Evolutionary conservation across 2,888 invertebrate species (phyloP), one percentile per base, ranked within the genome.

Genomic region (Cosmia trapezina): DNA sequence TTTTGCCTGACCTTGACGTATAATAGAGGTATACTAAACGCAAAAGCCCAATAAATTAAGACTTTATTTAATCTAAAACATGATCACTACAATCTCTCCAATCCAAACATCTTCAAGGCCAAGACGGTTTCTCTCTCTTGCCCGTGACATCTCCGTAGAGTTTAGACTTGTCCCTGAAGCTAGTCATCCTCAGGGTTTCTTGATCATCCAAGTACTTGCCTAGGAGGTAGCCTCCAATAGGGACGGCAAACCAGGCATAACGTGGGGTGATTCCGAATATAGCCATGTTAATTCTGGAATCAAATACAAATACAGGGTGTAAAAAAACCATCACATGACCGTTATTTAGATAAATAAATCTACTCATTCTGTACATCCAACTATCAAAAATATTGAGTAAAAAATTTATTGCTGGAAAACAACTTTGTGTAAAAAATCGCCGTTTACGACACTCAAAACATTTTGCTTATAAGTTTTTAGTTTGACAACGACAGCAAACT

Each of bases 81-180:
- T 22, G 8, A 76, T 47, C 47, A 65, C 66, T 28, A 53, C 33
- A 33, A 51, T 11, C 4, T 53, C 72, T 79, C 72, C 79, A n/a
- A 69, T 54, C 51, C 11, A 53, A 12, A 62, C 53, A 57, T 28
- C 43, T 85, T 96, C 47, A 97, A 57, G 97, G 97, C 98, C 98
- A 98, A 14, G 98, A 97, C 68, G 98, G 98, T 84, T 95, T 90
- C 76, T 97, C 97, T 7, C 97, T 98, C 84, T 97, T 97, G 3
- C 97, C 94, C 57, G 4, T 53, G 33, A 59, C 2, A 17, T 97
- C 96, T 37, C 98, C 98, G 89, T 97, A 98, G 54, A 98, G 93
- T 65, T 97, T 97, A 88, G 98, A 98, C 91, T 98, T 98, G 90
- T 98, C 98, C 75, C 98, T 96, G 91, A 97, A 98, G 83, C 92